Conservation (phyloP, 1,140 invertebrate species). For the Drosophila burlai region DNA sequence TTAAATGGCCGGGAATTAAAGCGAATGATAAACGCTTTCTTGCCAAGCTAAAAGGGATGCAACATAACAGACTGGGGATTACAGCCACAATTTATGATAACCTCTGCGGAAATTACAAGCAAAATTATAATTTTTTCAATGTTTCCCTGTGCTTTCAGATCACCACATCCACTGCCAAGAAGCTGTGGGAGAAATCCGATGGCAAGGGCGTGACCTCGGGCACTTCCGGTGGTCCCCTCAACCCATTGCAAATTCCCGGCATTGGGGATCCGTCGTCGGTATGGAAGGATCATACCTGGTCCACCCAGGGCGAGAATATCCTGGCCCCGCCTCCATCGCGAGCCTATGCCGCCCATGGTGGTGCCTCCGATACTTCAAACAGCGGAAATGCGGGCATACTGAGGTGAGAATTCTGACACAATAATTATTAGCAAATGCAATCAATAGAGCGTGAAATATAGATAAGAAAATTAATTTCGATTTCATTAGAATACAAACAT, state of each 20-base stretch:
- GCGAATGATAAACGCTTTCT: constrained; percentile 6
- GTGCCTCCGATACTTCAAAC: constrained; percentile 75
- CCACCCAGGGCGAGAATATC: constrained; percentile 83
- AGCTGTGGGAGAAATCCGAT: constrained; percentile 85
- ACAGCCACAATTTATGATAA: constrained; percentile 16
- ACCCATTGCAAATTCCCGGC: constrained; percentile 83
- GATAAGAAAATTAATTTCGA: constrained; percentile 22
- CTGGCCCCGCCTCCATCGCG: constrained; percentile 77
- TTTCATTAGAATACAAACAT: constrained; percentile 1
- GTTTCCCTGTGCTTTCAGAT: constrained; percentile 61
- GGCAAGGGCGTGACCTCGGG: constrained; percentile 74
- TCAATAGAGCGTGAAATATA: constrained; percentile 27
- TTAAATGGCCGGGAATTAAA: constrained; percentile 6
- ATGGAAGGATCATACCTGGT: constrained; percentile 85
- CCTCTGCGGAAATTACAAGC: constrained; percentile 1
- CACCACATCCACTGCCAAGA: constrained; percentile 85
- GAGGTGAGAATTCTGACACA: constrained; percentile 60
- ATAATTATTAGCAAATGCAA: constrained; percentile 4
- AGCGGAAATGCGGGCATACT: constrained; percentile 83
- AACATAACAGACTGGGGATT: not conserved
- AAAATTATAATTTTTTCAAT: constrained; percentile 18
- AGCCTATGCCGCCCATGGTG: constrained; percentile 74
- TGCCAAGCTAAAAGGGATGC: not conserved
- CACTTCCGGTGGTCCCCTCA: constrained; percentile 73
- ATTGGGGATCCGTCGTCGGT: constrained; percentile 80